phyloP scores from a whole-genome alignment of 2,113 vertebrate species.

The Herpailurus yagouaroundi region DNA sequence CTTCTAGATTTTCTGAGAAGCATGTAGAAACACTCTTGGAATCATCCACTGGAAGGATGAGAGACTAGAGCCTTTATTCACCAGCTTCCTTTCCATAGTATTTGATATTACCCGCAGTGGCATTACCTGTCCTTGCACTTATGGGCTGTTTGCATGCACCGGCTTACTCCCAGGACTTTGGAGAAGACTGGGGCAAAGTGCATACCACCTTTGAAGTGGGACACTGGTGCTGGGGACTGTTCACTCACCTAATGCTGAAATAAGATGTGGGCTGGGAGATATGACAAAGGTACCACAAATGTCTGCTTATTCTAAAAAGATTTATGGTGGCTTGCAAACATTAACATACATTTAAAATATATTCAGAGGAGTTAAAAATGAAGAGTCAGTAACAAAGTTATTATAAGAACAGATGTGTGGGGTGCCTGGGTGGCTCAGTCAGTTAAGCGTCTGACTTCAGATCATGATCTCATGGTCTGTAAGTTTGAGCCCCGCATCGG shows the following conservation, averaged over 20 bases:
- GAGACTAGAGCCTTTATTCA: background rate
- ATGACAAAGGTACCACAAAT: background rate
- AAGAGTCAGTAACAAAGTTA: background rate
- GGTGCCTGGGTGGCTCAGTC: no score
- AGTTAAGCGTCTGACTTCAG: no score
- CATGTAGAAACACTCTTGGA: background rate
- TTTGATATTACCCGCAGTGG: background rate
- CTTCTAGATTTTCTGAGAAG: background rate
- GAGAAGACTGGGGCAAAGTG: background rate
- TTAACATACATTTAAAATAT: background rate
- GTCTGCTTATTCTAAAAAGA: background rate
- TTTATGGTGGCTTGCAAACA: background rate
- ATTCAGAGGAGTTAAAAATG: conserved; percentile 21
- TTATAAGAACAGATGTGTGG: conserved; percentile 4
- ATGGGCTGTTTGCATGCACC: background rate
- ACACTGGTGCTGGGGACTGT: background rate
- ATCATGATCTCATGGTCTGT: no score
- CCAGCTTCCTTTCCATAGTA: background rate
- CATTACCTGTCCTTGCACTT: background rate
- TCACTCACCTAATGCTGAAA: background rate
- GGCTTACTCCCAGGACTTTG: background rate
- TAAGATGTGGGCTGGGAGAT: background rate
- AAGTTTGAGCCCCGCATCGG: no score
- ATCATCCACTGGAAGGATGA: background rate
- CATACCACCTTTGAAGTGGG: background rate